These are phyloP conservation scores for Anthrax anthrax DNA, from an alignment of 2,888 invertebrate genomes.

Conservation along the genomic window DNA sequence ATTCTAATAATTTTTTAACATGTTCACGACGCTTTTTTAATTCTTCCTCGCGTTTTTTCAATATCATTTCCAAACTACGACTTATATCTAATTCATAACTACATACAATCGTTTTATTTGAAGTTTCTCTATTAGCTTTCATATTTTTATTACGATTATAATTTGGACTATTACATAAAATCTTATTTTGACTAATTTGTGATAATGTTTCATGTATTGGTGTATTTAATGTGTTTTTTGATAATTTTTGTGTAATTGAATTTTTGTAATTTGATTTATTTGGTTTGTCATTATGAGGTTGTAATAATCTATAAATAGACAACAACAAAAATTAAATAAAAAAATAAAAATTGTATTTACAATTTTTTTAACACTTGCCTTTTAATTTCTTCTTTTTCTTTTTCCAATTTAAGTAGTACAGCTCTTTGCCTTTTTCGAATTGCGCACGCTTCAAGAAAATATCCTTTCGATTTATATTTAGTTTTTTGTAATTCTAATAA, in stretches of 20 bases:
- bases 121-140: neutral
- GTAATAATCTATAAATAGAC: no score
- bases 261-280: neutral
- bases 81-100: conserved; percentile 20
- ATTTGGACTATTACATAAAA: no score
- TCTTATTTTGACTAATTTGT: no score
- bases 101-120: conserved; percentile 15
- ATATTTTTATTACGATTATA: neutral
- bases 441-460: conserved; percentile 40
- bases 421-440: conserved; percentile 55
- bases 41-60: conserved; percentile 37
- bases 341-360: no score
- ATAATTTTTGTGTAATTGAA: neutral
- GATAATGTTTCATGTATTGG: conserved; percentile 5
- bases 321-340: no score
- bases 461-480: conserved; percentile 40
- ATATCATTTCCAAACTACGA: conserved; percentile 18
- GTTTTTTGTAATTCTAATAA: conserved; percentile 53
- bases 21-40: conserved; percentile 35
- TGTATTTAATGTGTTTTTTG: conserved; percentile 2
- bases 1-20: conserved; percentile 38
- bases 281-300: neutral
- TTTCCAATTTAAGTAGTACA: conserved; percentile 47
- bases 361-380: conserved; percentile 26
- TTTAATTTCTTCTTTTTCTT: conserved; percentile 53